Conservation (phyloP, 2,113 vertebrate species). For the Puntigrus tetrazona region DNA sequence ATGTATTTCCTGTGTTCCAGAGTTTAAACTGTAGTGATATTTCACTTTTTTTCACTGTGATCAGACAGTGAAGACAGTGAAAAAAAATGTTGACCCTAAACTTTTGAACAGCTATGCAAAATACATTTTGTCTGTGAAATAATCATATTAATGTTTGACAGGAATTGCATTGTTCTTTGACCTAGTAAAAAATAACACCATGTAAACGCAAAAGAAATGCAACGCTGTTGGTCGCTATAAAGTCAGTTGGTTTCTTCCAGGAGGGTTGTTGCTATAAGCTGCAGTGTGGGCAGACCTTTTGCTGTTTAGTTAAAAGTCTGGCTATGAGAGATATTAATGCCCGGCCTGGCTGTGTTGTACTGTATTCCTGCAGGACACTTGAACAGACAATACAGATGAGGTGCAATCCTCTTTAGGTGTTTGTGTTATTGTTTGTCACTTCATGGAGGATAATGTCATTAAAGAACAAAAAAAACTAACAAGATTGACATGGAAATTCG, state of each 20-base stretch:
- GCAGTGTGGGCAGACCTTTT: conserved; percentile 8
- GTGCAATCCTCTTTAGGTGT: neutral
- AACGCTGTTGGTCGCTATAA: neutral
- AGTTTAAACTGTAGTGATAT: too few species aligned
- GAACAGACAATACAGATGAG: conserved; percentile 6
- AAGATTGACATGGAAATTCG: neutral
- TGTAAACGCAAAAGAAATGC: too few species aligned
- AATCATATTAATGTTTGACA: neutral
- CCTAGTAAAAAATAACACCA: neutral
- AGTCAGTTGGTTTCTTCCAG: neutral
- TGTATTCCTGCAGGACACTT: conserved; percentile 10
- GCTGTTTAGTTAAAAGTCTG: conserved; percentile 7
- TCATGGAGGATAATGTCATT: neutral
- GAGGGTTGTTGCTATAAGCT: neutral
- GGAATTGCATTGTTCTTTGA: neutral
- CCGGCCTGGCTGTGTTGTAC: neutral
- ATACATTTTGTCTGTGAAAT: neutral
- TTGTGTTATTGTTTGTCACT: neutral
- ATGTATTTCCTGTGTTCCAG: too few species aligned
- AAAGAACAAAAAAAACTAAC: neutral
- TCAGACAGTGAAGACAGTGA: too few species aligned
- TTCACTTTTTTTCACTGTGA: too few species aligned
- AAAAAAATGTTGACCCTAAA: too few species aligned
- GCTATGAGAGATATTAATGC: neutral
- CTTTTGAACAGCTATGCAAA: too few species aligned